Conservation (phyloP, 2,113 vertebrate genomes). For the Fulica atra region DNA sequence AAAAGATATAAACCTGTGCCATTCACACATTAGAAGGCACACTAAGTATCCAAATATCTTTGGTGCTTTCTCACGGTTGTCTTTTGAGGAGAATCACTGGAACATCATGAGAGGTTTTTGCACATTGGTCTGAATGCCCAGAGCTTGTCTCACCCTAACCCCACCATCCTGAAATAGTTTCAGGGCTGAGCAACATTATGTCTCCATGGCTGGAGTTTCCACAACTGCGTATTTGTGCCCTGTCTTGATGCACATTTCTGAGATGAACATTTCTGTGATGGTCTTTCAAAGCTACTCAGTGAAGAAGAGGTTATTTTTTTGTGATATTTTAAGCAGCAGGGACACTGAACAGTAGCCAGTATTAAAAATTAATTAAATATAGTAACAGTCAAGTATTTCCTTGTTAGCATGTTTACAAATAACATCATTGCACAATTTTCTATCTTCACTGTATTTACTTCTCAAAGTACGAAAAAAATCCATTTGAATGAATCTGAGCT, state of each 20-base stretch:
- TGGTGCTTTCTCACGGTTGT: accelerated
- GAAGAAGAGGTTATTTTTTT: background rate
- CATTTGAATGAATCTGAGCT: background rate
- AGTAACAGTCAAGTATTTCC: background rate
- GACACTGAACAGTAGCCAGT: background rate
- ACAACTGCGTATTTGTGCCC: background rate
- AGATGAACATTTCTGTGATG: background rate
- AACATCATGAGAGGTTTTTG: background rate
- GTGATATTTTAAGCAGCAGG: background rate
- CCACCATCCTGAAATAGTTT: background rate
- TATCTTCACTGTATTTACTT: background rate
- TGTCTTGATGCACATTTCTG: background rate
- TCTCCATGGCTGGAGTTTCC: accelerated
- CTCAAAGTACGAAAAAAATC: background rate
- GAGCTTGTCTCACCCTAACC: background rate
- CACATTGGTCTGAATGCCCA: background rate
- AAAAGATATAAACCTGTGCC: background rate
- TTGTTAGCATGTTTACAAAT: background rate
- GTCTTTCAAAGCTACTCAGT: background rate
- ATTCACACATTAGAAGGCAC: background rate
- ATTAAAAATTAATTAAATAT: background rate
- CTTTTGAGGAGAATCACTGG: background rate
- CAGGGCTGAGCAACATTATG: background rate
- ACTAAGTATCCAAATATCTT: background rate
- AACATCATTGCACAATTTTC: background rate